Evolutionary conservation across 2,888 invertebrate genomes (phyloP), one percentile per base, ranked within the genome.

Genomic region (Antheraea yamamai): DNA sequence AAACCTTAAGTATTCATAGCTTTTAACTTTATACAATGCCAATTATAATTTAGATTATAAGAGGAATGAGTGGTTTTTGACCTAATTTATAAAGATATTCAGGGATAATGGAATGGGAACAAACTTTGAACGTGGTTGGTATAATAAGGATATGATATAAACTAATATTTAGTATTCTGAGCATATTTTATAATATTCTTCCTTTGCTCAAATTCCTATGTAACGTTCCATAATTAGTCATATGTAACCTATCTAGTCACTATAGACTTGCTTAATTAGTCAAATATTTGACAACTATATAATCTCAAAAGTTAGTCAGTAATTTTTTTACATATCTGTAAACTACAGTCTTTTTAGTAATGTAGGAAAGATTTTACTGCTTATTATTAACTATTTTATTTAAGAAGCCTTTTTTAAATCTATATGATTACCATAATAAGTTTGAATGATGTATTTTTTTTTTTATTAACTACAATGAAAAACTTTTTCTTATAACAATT

Each of bases 1-100:
- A 95, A 95, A 79, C 89, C 91, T 64, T 82, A 81, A 52, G 85
- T 84, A 78, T 61, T 47, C 72, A 75, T n/a, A 64, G 26, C 76
- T 73, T 74, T 18, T 71, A 52, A 68, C 14, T 72, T 51, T 77
- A 74, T 73, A 76, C 76, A 77, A 75, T 80, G 73, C 72, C 73
- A 61, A 55, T n/a, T 39, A 71, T 71, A 70, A 51, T 66, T 55
- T 74, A 76, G 58, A 70, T 66, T 74, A 18, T 35, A 70, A 68
- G 71, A 72, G 68, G 74, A 73, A 76, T 76, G 74, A 73, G 76
- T 75, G 79, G 77, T 80, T 81, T 76, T 81, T 79, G 81, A 82
- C 79, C 81, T 79, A 81, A 81, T 81, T 81, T 80, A 80, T 81
- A 66, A 66, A 77, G 76, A 81, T 73, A 73, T 75, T 75, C 64